phyloP scores from a whole-genome alignment of 2,113 vertebrate species.

The Clinocottus analis region DNA sequence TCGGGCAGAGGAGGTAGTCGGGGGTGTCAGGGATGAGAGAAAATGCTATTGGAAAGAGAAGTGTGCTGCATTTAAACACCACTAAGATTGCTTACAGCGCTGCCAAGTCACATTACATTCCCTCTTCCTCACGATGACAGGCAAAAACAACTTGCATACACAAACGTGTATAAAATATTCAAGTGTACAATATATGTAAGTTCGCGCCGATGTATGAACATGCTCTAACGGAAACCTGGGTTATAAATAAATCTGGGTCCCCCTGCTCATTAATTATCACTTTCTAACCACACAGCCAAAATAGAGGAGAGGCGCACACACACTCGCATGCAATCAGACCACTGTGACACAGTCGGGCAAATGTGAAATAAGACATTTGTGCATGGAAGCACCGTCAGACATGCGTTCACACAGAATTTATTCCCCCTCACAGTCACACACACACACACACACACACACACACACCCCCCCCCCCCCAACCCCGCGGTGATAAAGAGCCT shows the following conservation, averaged over 20 bases:
- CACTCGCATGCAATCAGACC: conserved; percentile 27
- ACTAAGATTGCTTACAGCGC: conserved; percentile 43
- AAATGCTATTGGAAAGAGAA: background rate
- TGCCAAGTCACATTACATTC: conserved; percentile 49
- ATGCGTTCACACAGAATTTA: background rate
- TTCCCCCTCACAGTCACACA: conserved; percentile 16
- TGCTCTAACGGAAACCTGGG: conserved; percentile 2
- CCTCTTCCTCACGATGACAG: conserved; percentile 29
- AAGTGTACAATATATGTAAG: conserved; percentile 29
- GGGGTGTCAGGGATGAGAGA: background rate
- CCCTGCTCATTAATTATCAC: conserved; percentile 56
- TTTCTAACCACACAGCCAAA: conserved; percentile 39
- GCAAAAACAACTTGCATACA: conserved; percentile 46
- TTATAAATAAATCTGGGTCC: conserved; percentile 43
- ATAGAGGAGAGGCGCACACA: background rate
- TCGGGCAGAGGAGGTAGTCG: background rate
- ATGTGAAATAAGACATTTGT: conserved; percentile 24
- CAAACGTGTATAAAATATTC: conserved; percentile 36
- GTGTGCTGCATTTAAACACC: background rate
- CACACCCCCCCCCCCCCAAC: no score
- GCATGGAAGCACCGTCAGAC: conserved; percentile 18
- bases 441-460: no score
- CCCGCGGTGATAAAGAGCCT: conserved; percentile 39
- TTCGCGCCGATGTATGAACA: conserved; percentile 18
- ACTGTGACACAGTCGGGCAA: conserved; percentile 34